phyloP scores from a whole-genome alignment of 1,140 invertebrate genomes.

The Platyscapa corneri region DNA sequence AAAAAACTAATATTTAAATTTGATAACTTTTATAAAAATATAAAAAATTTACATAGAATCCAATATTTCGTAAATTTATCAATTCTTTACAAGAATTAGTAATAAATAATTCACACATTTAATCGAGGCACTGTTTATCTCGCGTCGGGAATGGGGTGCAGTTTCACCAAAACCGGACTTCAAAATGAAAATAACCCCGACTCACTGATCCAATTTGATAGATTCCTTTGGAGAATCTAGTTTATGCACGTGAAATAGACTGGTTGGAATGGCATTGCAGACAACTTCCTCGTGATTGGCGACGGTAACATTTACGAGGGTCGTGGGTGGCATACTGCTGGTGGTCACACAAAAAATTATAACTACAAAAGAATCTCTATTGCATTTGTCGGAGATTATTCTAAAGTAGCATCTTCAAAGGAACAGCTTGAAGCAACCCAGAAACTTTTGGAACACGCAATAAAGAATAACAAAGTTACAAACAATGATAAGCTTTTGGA shows the following conservation, averaged over 20 bases:
- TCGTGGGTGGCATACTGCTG: slow-evolving; percentile 79
- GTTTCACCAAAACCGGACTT: too few species aligned
- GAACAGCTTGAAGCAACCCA: not conserved
- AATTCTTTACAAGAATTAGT: too few species aligned
- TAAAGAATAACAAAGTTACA: not conserved
- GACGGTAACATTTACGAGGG: slow-evolving; percentile 85
- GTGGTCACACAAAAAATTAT: not conserved
- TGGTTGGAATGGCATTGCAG: slow-evolving; percentile 80
- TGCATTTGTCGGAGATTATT: not conserved
- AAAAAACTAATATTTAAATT: too few species aligned
- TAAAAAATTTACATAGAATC: too few species aligned
- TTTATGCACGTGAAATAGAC: slow-evolving; percentile 82
- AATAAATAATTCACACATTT: too few species aligned
- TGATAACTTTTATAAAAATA: too few species aligned
- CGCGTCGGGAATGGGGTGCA: too few species aligned
- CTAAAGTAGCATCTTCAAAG: not conserved
- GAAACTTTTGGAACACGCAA: not conserved
- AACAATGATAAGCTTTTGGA: not conserved
- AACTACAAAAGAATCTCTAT: not conserved
- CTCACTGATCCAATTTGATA: too few species aligned
- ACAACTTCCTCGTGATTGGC: slow-evolving; percentile 87
- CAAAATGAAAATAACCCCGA: too few species aligned
- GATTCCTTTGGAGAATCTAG: slow-evolving; percentile 81
- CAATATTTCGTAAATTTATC: too few species aligned
- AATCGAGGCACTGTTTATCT: too few species aligned